Evolutionary conservation across 2,113 vertebrate genomes (phyloP).

Genomic region (Shinisaurus crocodilurus): DNA sequence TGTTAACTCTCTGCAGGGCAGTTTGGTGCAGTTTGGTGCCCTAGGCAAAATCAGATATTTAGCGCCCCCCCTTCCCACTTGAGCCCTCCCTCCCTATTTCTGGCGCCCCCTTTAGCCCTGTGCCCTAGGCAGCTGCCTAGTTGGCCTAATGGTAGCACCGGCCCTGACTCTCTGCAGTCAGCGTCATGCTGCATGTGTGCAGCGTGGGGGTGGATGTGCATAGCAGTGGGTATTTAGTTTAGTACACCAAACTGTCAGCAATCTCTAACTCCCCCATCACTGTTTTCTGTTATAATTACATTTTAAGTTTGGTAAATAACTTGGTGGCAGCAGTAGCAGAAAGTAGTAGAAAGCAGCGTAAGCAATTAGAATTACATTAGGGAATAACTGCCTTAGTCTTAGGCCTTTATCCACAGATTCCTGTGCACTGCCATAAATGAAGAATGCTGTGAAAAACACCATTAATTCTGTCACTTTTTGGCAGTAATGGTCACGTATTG

Average conservation of each 20-base stretch:
- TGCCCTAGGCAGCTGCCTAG: too few species aligned
- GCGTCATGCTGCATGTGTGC: background rate
- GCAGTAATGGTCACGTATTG: background rate
- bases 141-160: too few species aligned
- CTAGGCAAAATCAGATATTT: too few species aligned
- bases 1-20: background rate
- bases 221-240: background rate
- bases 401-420: background rate
- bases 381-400: background rate
- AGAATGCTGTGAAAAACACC: background rate
- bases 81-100: too few species aligned
- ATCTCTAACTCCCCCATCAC: background rate
- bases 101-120: too few species aligned
- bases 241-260: background rate
- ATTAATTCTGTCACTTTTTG: background rate
- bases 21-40: too few species aligned
- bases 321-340: background rate
- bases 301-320: background rate
- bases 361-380: background rate
- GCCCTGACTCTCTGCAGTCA: too few species aligned
- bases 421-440: background rate
- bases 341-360: background rate
- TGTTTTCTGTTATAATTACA: background rate
- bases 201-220: too few species aligned
- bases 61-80: too few species aligned